Evolutionary conservation across 1,140 invertebrate genomes (phyloP), one percentile per base, ranked within the genome.

Genomic region (Aporrectodea caliginosa): DNA sequence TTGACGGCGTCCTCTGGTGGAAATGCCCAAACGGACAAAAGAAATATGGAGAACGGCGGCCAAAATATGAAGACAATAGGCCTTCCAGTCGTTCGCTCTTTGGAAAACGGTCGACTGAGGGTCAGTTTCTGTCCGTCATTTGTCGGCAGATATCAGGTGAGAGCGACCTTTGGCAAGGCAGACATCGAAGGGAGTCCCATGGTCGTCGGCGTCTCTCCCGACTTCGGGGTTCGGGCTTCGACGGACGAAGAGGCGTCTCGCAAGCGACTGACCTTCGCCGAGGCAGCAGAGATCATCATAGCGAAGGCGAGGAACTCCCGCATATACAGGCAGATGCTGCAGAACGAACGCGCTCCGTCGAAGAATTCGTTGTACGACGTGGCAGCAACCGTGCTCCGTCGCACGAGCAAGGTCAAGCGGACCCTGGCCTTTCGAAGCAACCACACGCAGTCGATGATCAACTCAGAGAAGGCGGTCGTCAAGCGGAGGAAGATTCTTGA

Each of bases 381-480:
- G 1, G 32, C 12, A 35, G 78, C 79, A 72, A 75, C 69, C 75
- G 35, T 79, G 79, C 69, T 16, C 78, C 0, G 80, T 35, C 0
- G 68, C 73, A 72, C 72, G 74, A 73, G 71, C 29, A 16, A 79
- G 77, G 2, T 74, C 31, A 58, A 81, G 79, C n/a, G 58, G 0
- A 78, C 72, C 43, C 43, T 58, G 43, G 43, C 43, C 6, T 58
- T 12, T 22, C 43, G 43, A 6, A 22, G 43, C 6, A 22, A 22
- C 6, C 43, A 58, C 6, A 6, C 22, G 6, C 6, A 58, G 6
- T 12, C 6, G 6, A 12, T 58, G 43, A 58, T 58, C 43, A 58
- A 58, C 22, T 58, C 43, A 6, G 43, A 58, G 6, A 58, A 58
- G 22, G 22, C 43, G 6, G 43, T 58, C 6, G 43, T 58, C 6